phyloP scores from a whole-genome alignment of 2,797 vertebrate species.

The Typhlichthys eigenmanni region DNA sequence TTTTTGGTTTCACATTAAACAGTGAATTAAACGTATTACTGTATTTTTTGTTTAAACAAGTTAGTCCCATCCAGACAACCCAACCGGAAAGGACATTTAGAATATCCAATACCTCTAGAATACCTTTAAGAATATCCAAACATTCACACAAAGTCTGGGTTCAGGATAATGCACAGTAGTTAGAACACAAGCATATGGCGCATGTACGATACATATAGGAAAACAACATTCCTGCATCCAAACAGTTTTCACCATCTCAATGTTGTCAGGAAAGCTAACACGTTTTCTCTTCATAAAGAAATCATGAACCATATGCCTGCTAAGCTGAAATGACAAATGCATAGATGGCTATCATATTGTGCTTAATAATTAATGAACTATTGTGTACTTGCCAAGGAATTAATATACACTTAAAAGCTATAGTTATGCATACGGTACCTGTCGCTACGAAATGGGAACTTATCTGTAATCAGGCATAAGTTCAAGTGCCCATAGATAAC shows the following conservation, averaged over 20 bases:
- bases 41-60: no score
- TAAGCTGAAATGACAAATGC: constrained; percentile 56
- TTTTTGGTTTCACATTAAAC: no score
- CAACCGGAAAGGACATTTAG: no score
- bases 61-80: no score
- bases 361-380: constrained; percentile 59
- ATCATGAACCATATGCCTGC: constrained; percentile 70
- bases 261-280: constrained; percentile 32
- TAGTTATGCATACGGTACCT: constrained; percentile 43
- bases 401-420: constrained; percentile 33
- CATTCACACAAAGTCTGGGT: constrained; percentile 33
- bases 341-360: constrained; percentile 58
- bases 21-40: no score
- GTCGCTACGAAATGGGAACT: constrained; percentile 41
- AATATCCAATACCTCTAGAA: no score
- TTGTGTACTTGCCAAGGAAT: constrained; percentile 48
- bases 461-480: constrained; percentile 4
- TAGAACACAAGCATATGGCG: background rate
- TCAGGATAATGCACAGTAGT: no score
- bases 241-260: constrained; percentile 37
- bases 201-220: constrained; percentile 17
- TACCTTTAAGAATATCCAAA: background rate
- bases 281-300: constrained; percentile 62
- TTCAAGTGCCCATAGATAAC: background rate
- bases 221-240: constrained; percentile 24